A percentile compares a stretch with the other conserved stretches of the same genome.
Evolutionary conservation across 2,113 vertebrate genomes (phyloP).

Genomic region (Crocuta crocuta): DNA sequence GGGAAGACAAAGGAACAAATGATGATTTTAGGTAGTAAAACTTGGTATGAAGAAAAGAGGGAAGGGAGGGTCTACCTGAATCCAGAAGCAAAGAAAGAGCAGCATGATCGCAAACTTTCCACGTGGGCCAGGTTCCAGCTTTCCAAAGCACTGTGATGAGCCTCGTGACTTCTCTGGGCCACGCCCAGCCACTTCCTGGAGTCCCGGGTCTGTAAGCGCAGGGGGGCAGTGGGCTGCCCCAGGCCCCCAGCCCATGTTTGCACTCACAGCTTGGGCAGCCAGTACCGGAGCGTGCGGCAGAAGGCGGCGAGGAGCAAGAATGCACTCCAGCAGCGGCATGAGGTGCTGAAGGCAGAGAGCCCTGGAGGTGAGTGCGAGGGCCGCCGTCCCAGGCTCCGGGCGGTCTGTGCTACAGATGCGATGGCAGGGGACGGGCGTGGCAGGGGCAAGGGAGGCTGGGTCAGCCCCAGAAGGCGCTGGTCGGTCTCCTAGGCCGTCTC

Average conservation of each 20-base stretch:
- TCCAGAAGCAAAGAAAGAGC: background rate
- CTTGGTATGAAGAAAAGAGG: background rate
- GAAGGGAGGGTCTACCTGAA: background rate
- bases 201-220: background rate
- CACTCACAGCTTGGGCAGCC: constrained; percentile 88
- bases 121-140: background rate
- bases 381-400: background rate
- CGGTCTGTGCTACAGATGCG: no score
- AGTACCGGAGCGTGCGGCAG: constrained; percentile 89
- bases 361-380: constrained; percentile 77
- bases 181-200: background rate
- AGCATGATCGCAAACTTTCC: accelerated
- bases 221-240: background rate
- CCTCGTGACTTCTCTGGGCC: background rate
- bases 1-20: background rate
- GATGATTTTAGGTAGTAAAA: background rate
- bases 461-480: background rate
- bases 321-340: constrained; percentile 87
- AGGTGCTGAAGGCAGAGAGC: constrained; percentile 90
- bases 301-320: constrained; percentile 89
- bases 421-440: background rate
- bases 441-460: background rate
- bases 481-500: background rate
- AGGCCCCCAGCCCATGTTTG: background rate
- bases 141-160: background rate